phyloP scores from a whole-genome alignment of 2,797 vertebrate genomes.

The Aldrovandia affinis region DNA sequence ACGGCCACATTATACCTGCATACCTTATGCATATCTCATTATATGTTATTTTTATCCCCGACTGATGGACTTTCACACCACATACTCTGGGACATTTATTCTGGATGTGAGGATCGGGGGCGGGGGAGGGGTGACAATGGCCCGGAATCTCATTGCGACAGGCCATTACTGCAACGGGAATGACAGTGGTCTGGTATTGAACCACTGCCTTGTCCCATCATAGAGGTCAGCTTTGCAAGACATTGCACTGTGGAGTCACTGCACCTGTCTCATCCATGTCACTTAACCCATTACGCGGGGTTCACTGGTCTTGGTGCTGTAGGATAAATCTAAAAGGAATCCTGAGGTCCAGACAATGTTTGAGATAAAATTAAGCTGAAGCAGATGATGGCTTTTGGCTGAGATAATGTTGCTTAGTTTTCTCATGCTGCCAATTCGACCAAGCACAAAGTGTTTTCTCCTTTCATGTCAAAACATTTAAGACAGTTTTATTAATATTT shows the following conservation, averaged over 20 bases:
- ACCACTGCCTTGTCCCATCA: background rate
- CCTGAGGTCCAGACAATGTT: background rate
- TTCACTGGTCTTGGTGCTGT: background rate
- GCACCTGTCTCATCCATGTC: background rate
- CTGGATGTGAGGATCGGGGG: background rate
- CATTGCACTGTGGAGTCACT: background rate
- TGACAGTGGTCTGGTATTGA: background rate
- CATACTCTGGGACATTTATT: background rate
- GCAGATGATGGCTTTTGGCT: background rate
- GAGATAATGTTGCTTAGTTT: background rate
- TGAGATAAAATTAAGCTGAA: background rate
- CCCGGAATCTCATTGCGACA: conserved; percentile 49
- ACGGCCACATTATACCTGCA: conserved; percentile 10
- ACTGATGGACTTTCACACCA: conserved; percentile 7
- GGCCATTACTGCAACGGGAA: background rate
- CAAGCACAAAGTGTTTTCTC: background rate
- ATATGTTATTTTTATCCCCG: background rate
- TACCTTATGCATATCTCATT: conserved; percentile 16
- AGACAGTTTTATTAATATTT: background rate
- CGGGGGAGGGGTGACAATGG: background rate
- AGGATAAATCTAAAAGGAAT: background rate
- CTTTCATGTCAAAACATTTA: background rate
- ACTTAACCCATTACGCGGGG: conserved; percentile 2
- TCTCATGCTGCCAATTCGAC: background rate
- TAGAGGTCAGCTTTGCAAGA: background rate